Percentiles rank a stretch among this genome's conserved stretches.
Evolutionary conservation across 1,140 invertebrate genomes (phyloP).

Genomic region (Bombus impatiens): DNA sequence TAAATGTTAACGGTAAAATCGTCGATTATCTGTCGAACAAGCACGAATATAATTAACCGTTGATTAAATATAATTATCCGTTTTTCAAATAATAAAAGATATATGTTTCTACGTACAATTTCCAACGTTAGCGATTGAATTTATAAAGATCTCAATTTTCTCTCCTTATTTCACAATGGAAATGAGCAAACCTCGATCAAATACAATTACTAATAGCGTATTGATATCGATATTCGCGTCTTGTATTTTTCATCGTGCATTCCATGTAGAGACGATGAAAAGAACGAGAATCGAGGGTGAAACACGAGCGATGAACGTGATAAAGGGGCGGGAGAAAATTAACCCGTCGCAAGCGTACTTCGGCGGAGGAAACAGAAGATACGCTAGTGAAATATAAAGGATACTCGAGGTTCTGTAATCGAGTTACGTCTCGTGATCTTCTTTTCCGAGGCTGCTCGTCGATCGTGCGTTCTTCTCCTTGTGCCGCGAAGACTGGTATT

Average conservation of each 20-base stretch:
- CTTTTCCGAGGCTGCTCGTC: conserved; percentile 7
- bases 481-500: not conserved
- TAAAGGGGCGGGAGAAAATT: conserved; percentile 65
- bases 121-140: not conserved
- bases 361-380: conserved; percentile 60
- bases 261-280: no score
- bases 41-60: no score
- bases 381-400: conserved; percentile 63
- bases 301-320: conserved; percentile 25
- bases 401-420: conserved; percentile 67
- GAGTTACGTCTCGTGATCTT: conserved; percentile 63
- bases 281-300: conserved; percentile 24
- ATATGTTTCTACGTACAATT: not conserved
- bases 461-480: not conserved
- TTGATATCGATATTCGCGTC: not conserved
- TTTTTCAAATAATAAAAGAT: not conserved
- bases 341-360: conserved; percentile 68
- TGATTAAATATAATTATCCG: no score
- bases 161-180: not conserved
- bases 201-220: not conserved
- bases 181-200: not conserved
- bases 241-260: conserved; percentile 20
- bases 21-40: not conserved
- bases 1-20: not conserved
- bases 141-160: not conserved